Percentiles rank a stretch among this genome's conserved stretches.
Evolutionary conservation across 2,113 vertebrate genomes (phyloP).

Genomic region (Serranochromis macrocephalus): DNA sequence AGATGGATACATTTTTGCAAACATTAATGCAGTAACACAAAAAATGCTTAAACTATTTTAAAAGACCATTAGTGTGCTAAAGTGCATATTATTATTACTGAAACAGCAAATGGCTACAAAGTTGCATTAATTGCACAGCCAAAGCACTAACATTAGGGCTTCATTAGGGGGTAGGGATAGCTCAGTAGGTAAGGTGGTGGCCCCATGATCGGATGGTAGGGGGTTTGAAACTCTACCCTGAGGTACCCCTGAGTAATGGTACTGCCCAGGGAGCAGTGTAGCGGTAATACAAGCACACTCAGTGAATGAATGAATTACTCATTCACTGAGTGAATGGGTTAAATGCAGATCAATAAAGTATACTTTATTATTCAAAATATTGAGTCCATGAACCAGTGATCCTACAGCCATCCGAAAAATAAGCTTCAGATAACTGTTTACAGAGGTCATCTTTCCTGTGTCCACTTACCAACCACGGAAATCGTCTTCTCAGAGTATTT

Average conservation of each 20-base stretch:
- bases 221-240: not conserved
- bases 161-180: not conserved
- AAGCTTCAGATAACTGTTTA: not conserved
- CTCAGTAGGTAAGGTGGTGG: not conserved
- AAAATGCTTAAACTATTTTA: not conserved
- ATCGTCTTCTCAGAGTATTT: constrained; percentile 4
- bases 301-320: not conserved
- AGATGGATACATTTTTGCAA: not conserved
- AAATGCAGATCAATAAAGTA: not conserved
- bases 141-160: not conserved
- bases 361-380: not conserved
- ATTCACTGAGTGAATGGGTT: not conserved
- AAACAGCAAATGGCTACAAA: not conserved
- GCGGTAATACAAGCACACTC: not conserved
- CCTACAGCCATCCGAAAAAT: not conserved
- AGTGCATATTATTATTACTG: not conserved
- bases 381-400: not conserved
- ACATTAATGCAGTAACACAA: not conserved
- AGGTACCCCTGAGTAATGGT: rapidly evolving
- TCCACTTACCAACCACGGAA: constrained; percentile 56
- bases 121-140: not conserved
- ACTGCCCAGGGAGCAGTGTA: rapidly evolving
- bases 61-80: not conserved
- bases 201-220: rapidly evolving
- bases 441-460: not conserved